phyloP scores from a whole-genome alignment of 1,140 invertebrate genomes.

The Drosophila obscura region DNA sequence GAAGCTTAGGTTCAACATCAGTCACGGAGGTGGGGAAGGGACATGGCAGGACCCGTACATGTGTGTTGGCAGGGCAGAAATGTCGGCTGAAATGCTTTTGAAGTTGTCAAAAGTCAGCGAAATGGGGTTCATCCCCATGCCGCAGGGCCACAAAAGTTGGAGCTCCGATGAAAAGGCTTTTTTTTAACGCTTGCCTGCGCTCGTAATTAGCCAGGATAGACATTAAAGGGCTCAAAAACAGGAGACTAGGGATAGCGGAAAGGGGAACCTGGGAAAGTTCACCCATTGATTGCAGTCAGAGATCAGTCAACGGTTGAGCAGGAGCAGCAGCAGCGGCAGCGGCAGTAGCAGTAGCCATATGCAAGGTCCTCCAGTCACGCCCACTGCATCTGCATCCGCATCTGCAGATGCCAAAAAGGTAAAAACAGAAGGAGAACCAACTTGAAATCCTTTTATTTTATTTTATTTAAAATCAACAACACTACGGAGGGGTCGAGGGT shows the following conservation, averaged over 20 bases:
- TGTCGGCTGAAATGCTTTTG: conserved; percentile 8
- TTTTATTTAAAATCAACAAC: conserved; percentile 24
- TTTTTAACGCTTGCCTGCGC: neutral
- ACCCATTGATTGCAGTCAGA: too few species aligned
- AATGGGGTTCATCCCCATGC: conserved; percentile 7
- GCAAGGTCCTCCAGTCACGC: neutral
- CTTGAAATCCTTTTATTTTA: conserved; percentile 15
- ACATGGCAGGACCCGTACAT: neutral
- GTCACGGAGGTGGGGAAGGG: neutral
- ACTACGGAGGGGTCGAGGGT: conserved; percentile 1
- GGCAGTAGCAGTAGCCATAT: neutral
- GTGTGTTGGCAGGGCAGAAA: neutral
- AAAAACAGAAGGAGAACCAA: conserved; percentile 8
- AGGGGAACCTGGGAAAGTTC: too few species aligned
- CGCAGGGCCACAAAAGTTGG: neutral
- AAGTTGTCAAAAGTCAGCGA: conserved; percentile 15
- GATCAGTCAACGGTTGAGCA: neutral
- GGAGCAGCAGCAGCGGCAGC: too few species aligned
- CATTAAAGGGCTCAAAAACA: neutral
- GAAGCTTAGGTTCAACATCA: conserved; percentile 1
- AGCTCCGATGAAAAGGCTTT: neutral
- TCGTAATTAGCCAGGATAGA: neutral
- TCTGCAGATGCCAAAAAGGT: neutral
- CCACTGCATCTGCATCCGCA: neutral
- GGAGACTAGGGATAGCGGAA: neutral